phyloP scores from a whole-genome alignment of 2,113 vertebrate genomes.

The Athene cunicularia region DNA sequence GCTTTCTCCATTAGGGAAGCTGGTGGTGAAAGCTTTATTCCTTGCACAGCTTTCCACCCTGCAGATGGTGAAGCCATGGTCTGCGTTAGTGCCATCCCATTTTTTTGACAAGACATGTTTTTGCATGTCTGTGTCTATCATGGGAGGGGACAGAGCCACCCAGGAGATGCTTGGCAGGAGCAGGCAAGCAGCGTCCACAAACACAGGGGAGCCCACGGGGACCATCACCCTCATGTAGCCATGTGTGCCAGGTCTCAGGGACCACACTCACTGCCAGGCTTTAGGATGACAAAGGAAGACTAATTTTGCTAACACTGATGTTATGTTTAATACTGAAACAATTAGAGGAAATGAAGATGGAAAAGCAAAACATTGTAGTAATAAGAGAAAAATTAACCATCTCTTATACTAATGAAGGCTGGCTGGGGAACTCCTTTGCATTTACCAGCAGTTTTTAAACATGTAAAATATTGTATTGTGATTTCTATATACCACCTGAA shows the following conservation, averaged over 20 bases:
- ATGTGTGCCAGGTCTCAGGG: not conserved
- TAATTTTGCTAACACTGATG: not conserved
- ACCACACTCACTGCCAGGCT: not conserved
- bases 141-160: not conserved
- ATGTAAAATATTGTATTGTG: not conserved
- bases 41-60: not conserved
- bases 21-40: rapidly evolving
- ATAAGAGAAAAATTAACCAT: not conserved
- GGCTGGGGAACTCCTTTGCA: not conserved
- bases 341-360: not conserved
- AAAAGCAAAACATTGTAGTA: not conserved
- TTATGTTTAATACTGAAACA: not conserved
- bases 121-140: not conserved
- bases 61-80: not conserved
- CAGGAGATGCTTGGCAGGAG: not conserved
- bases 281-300: not conserved
- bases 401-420: not conserved
- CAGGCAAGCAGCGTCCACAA: not conserved
- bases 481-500: not conserved
- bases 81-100: not conserved
- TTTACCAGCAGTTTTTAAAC: not conserved
- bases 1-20: not conserved
- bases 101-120: not conserved
- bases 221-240: rapidly evolving
- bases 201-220: not conserved